Percentiles rank a stretch among this genome's conserved stretches.
phyloP scores from a whole-genome alignment of 2,888 invertebrate species.

The Acronicta alni region DNA sequence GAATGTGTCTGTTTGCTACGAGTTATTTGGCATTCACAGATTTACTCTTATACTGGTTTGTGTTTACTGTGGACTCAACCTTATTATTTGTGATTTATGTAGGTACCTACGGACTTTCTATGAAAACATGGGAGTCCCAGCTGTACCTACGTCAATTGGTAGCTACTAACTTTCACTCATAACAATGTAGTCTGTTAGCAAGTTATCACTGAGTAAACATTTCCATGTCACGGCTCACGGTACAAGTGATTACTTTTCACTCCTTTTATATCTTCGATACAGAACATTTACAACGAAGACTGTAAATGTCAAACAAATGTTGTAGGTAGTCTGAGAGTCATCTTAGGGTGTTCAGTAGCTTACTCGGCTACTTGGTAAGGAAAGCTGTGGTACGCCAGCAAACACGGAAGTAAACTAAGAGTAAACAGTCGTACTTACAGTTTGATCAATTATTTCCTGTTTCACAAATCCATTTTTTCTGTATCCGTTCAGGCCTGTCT shows the following conservation, averaged over 20 bases:
- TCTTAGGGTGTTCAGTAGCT: no score
- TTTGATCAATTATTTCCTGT: constrained; percentile 67
- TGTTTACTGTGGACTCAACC: constrained; percentile 7
- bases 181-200: constrained; percentile 28
- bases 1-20: not conserved
- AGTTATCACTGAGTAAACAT: constrained; percentile 17
- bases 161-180: constrained; percentile 59
- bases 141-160: constrained; percentile 34
- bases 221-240: constrained; percentile 24
- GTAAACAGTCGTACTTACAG: constrained; percentile 68
- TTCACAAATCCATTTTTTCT: constrained; percentile 81
- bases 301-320: not conserved
- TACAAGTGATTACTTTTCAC: constrained; percentile 5
- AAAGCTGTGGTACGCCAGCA: constrained; percentile 12
- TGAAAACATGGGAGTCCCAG: constrained; percentile 51
- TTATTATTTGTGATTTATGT: constrained; percentile 16
- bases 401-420: constrained; percentile 3
- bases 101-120: constrained; percentile 51
- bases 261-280: constrained; percentile 1
- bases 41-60: constrained; percentile 2
- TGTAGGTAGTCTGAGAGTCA: no score
- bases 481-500: constrained; percentile 76
- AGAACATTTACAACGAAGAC: constrained; percentile 5
- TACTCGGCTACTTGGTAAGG: not conserved
- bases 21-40: not conserved